Evolutionary conservation across 2,113 vertebrate species (phyloP).

Genomic region (Amblyopsis rosae): DNA sequence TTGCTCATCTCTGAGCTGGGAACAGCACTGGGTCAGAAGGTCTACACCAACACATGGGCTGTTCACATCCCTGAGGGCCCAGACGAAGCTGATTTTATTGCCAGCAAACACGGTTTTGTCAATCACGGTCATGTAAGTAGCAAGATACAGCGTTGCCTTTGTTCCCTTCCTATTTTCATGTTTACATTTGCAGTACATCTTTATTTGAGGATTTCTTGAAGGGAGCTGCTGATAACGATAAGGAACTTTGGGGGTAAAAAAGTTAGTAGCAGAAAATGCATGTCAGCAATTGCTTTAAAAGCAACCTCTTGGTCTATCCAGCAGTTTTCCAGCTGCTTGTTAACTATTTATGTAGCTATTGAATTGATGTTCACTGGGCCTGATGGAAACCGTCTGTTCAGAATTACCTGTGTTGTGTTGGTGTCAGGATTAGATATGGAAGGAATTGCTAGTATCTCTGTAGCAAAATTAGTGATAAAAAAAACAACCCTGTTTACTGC

Average conservation of each 20-base stretch:
- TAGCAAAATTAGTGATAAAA: background rate
- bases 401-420: slow-evolving; percentile 1
- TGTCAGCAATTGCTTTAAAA: no score
- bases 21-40: slow-evolving; percentile 71
- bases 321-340: no score
- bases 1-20: slow-evolving; percentile 73
- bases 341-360: no score
- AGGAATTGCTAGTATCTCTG: slow-evolving; percentile 9
- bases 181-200: slow-evolving; percentile 1
- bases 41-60: slow-evolving; percentile 97
- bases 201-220: background rate
- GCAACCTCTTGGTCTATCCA: no score
- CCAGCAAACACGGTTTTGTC: slow-evolving; percentile 88
- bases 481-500: background rate
- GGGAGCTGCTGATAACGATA: background rate
- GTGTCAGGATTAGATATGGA: background rate
- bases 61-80: slow-evolving; percentile 84
- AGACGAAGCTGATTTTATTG: slow-evolving; percentile 82
- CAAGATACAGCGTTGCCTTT: background rate
- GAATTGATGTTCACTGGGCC: background rate
- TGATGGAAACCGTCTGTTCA: slow-evolving; percentile 4
- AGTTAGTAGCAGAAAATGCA: no score
- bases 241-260: no score
- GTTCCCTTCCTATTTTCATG: background rate
- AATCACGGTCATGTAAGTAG: slow-evolving; percentile 88